Conservation (phyloP, 2,888 invertebrate genomes). For the Melikaiella ostensackeni region DNA sequence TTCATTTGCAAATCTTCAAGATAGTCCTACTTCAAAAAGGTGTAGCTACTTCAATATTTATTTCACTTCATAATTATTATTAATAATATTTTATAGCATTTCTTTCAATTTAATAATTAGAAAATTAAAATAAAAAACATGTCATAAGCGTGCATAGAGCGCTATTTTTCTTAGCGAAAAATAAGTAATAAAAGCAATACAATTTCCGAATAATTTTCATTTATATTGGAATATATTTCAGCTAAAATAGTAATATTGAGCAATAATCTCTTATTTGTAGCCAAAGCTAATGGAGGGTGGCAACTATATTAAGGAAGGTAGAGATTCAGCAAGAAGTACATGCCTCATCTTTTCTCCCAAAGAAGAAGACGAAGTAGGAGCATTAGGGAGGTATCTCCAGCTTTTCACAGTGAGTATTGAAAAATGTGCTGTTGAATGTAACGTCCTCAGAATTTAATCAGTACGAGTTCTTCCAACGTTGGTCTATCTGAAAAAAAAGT, state of each 20-base stretch:
- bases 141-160: too few species aligned
- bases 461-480: neutral
- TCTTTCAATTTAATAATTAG: too few species aligned
- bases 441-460: conserved; percentile 22
- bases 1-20: too few species aligned
- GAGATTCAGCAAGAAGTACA: conserved; percentile 86
- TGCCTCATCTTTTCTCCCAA: conserved; percentile 93
- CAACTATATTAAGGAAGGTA: conserved; percentile 89
- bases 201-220: neutral
- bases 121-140: too few species aligned
- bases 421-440: conserved; percentile 8
- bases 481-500: neutral
- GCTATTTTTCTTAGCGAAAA: too few species aligned
- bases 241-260: neutral
- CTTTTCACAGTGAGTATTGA: conserved; percentile 86
- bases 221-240: neutral
- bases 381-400: conserved; percentile 91
- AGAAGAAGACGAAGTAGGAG: conserved; percentile 90
- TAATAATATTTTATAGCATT: too few species aligned
- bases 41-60: too few species aligned
- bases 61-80: too few species aligned
- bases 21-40: too few species aligned
- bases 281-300: conserved; percentile 89
- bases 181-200: neutral
- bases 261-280: conserved; percentile 77